These are phyloP conservation scores for Simalia tracyae DNA, from an alignment of 2,797 vertebrate species.

Conservation along the genomic window DNA sequence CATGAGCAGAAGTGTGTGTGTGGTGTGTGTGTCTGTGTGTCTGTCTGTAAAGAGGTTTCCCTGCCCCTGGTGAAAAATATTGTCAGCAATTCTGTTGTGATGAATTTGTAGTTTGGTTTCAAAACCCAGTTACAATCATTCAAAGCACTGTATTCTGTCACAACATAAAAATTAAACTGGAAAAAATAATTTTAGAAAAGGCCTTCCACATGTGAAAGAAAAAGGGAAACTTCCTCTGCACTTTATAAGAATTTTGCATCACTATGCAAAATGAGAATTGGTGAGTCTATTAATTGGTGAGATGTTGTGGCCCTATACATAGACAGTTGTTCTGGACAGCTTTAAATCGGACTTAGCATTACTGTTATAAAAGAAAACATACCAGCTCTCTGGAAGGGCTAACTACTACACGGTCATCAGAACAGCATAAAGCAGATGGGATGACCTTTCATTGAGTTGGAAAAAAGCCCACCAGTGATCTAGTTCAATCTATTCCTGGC, in stretches of 20 bases:
- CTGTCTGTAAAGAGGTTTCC: neutral
- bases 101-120: neutral
- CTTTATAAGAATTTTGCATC: neutral
- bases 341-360: neutral
- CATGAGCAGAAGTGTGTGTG: neutral
- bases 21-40: neutral
- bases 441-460: constrained; percentile 34
- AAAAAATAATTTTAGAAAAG: neutral
- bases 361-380: neutral
- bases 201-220: neutral
- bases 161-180: neutral
- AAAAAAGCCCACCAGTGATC: constrained; percentile 12
- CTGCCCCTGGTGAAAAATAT: neutral
- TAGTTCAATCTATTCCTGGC: constrained; percentile 36
- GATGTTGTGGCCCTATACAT: neutral
- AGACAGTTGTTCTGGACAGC: neutral
- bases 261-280: neutral
- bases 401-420: constrained; percentile 3
- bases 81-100: neutral
- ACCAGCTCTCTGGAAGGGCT: neutral
- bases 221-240: neutral
- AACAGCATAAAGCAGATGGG: constrained; percentile 11
- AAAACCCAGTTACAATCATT: neutral
- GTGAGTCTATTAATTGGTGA: neutral
- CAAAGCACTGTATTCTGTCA: neutral